These are phyloP conservation scores for Calliopum simillimum DNA, from an alignment of 2,888 invertebrate species.

Conservation along the genomic window DNA sequence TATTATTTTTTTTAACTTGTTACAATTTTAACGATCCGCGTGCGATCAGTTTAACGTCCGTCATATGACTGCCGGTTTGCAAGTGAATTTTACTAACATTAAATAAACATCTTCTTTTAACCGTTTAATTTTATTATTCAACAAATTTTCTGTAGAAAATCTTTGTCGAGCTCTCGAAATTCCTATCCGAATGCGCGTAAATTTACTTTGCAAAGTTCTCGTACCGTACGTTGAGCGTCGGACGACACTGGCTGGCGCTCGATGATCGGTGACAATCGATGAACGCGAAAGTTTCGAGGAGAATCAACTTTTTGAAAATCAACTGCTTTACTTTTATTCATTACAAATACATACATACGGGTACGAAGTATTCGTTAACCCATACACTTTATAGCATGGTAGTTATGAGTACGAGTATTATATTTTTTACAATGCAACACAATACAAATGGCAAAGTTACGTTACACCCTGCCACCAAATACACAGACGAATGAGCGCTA, in stretches of 20 bases:
- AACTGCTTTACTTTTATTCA: conserved; percentile 19
- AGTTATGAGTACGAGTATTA: too few relatives aligned
- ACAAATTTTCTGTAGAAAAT: conserved; percentile 26
- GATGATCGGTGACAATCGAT: conserved; percentile 8
- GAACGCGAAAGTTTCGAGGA: conserved; percentile 25
- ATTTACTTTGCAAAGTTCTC: conserved; percentile 13
- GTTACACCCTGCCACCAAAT: too few relatives aligned
- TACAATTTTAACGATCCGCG: conserved; percentile 31
- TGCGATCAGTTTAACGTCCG: conserved; percentile 56
- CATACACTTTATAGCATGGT: too few relatives aligned
- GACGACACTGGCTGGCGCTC: not conserved
- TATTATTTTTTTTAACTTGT: not conserved
- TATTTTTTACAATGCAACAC: too few relatives aligned
- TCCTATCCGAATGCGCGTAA: conserved; percentile 9
- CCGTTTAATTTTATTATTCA: conserved; percentile 26
- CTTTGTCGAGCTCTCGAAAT: conserved; percentile 33
- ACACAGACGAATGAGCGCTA: too few relatives aligned
- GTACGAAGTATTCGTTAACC: too few relatives aligned
- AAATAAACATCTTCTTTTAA: conserved; percentile 52
- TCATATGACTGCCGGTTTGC: conserved; percentile 56
- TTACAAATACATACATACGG: not conserved
- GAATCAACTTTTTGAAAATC: conserved; percentile 21
- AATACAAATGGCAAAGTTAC: too few relatives aligned
- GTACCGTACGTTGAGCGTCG: conserved; percentile 4
- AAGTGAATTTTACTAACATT: conserved; percentile 51